Evolutionary conservation across 1,140 invertebrate species (phyloP).

Genomic region (Drosophila dunni): DNA sequence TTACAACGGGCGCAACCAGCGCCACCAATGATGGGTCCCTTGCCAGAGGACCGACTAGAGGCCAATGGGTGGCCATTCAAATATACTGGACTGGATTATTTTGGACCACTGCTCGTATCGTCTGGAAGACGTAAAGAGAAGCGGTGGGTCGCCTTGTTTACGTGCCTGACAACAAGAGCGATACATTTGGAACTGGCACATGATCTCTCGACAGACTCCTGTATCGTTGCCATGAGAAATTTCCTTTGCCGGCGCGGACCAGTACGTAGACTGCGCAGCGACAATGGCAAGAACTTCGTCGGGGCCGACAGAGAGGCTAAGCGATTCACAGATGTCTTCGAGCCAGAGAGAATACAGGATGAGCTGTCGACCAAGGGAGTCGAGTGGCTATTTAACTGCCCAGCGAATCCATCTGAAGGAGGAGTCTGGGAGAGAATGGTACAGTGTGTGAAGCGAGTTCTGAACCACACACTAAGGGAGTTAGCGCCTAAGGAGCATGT

Average conservation of each 20-base stretch:
- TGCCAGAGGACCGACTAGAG: not conserved
- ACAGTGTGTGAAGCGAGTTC: constrained; percentile 7
- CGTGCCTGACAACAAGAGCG: not conserved
- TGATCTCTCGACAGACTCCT: not conserved
- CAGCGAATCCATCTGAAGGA: constrained; percentile 11
- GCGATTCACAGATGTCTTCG: constrained; percentile 4
- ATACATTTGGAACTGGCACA: not conserved
- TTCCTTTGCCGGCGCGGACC: not conserved
- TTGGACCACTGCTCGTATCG: not conserved
- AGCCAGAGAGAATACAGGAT: constrained; percentile 1
- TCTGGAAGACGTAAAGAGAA: not conserved
- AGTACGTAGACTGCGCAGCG: not conserved
- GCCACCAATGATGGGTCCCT: not conserved
- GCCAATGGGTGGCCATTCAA: not conserved
- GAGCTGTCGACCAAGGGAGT: constrained; percentile 10
- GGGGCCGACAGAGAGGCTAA: constrained; percentile 3
- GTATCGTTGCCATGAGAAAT: not conserved
- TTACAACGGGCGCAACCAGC: not conserved
- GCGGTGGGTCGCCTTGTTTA: not conserved
- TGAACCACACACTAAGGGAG: not conserved
- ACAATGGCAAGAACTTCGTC: constrained; percentile 22
- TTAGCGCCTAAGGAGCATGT: too few species aligned
- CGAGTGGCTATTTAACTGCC: constrained; percentile 16
- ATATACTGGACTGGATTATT: not conserved
- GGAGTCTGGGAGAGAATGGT: constrained; percentile 20